Evolutionary conservation across 2,797 vertebrate species (phyloP).

Genomic region (Hyperoplus lanceolatus): DNA sequence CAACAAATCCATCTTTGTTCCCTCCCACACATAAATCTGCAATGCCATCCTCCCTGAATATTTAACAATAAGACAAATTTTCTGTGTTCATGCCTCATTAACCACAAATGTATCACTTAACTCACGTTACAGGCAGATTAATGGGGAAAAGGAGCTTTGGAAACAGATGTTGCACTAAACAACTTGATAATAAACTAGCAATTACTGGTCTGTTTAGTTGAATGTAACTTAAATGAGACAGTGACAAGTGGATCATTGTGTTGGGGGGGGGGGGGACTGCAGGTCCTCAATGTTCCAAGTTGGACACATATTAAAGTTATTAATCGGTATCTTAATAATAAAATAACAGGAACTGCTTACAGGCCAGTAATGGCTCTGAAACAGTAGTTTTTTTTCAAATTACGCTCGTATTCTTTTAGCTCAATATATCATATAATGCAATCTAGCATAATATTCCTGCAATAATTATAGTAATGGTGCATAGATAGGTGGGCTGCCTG

Average conservation of each 20-base stretch:
- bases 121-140: slow-evolving; percentile 52
- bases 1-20: slow-evolving; percentile 50
- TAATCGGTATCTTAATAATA: slow-evolving; percentile 4
- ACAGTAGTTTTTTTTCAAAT: not conserved
- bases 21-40: slow-evolving; percentile 39
- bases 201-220: slow-evolving; percentile 54
- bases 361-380: slow-evolving; percentile 30
- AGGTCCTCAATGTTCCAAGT: not conserved
- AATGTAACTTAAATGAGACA: slow-evolving; percentile 53
- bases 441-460: not conserved
- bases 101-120: slow-evolving; percentile 55
- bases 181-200: slow-evolving; percentile 51
- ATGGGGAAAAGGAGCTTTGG: slow-evolving; percentile 41
- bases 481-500: too few relatives aligned
- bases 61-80: slow-evolving; percentile 41
- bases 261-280: not conserved
- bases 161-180: slow-evolving; percentile 63
- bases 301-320: not conserved
- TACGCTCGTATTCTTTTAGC: too few relatives aligned
- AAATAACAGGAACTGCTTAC: slow-evolving; percentile 11
- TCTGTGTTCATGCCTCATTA: slow-evolving; percentile 61
- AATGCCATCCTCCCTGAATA: slow-evolving; percentile 31
- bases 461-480: not conserved
- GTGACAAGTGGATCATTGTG: slow-evolving; percentile 39
- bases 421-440: too few relatives aligned